Evolutionary conservation across 2,113 vertebrate species (phyloP).

Genomic region (Ranitomeya variabilis): DNA sequence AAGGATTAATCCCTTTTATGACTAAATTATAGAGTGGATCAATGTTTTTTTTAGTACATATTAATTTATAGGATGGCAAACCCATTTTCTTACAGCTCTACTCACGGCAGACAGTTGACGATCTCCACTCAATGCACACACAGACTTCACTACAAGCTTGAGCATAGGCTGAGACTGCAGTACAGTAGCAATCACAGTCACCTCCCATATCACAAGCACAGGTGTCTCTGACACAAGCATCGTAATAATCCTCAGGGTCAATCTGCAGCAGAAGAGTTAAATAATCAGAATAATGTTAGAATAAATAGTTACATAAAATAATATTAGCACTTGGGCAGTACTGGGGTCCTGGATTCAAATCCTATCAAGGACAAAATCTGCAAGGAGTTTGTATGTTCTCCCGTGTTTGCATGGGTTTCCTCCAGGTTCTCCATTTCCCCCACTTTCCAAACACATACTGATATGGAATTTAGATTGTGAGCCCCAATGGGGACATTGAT

Average conservation of each 20-base stretch:
- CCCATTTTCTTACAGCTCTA: conserved; percentile 53
- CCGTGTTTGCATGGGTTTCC: too few species aligned
- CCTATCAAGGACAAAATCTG: too few species aligned
- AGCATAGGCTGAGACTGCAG: conserved; percentile 73
- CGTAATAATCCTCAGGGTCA: conserved; percentile 44
- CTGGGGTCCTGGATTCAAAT: too few species aligned
- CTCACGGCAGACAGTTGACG: conserved; percentile 72
- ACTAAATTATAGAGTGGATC: too few species aligned
- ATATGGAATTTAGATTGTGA: too few species aligned
- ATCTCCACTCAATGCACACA: conserved; percentile 71
- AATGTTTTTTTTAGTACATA: background rate
- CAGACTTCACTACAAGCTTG: conserved; percentile 70
- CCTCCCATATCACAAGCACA: conserved; percentile 72
- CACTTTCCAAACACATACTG: too few species aligned
- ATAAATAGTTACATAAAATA: background rate
- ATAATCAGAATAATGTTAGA: too few species aligned
- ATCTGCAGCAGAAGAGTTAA: background rate
- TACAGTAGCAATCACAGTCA: conserved; percentile 72
- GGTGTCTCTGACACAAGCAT: conserved; percentile 70
- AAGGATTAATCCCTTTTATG: too few species aligned
- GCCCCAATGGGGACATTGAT: too few species aligned
- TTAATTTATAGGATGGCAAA: background rate
- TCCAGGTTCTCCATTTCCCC: too few species aligned
- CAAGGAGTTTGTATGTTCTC: too few species aligned
- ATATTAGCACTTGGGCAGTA: background rate